phyloP scores from a whole-genome alignment of 2,888 invertebrate species.

The Netelia virgata region DNA sequence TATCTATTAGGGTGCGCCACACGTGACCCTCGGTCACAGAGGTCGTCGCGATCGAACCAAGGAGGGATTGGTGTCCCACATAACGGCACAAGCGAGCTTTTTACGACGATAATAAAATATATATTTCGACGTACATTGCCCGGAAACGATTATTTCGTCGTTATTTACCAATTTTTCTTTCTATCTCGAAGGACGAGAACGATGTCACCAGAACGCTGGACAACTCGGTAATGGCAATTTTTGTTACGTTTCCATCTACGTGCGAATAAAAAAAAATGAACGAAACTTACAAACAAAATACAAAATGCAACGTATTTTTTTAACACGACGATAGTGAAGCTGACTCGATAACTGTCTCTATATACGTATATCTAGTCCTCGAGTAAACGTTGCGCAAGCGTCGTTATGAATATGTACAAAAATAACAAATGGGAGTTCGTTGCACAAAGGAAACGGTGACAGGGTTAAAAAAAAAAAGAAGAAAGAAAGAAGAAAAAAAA shows the following conservation, averaged over 20 bases:
- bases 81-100: not conserved
- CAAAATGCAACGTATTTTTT: not conserved
- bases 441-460: slow-evolving; percentile 77
- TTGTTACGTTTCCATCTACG: not conserved
- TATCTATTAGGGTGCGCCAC: slow-evolving; percentile 45
- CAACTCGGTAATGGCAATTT: slow-evolving; percentile 26
- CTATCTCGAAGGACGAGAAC: not conserved
- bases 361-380: slow-evolving; percentile 5
- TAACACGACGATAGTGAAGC: slow-evolving; percentile 8
- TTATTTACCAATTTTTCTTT: slow-evolving; percentile 60
- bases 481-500: slow-evolving; percentile 36
- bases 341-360: not conserved
- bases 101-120: slow-evolving; percentile 43
- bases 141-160: slow-evolving; percentile 65
- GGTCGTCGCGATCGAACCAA: slow-evolving; percentile 21
- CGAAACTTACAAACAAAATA: not conserved
- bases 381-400: slow-evolving; percentile 56
- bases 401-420: slow-evolving; percentile 82
- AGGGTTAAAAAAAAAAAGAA: slow-evolving; percentile 47
- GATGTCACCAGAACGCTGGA: not conserved
- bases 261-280: not conserved
- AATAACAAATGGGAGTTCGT: slow-evolving; percentile 78
- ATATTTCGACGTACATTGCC: slow-evolving; percentile 39
- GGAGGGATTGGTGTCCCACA: slow-evolving; percentile 9
- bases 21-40: slow-evolving; percentile 29